Evolutionary conservation across 1,140 invertebrate genomes (phyloP), one percentile per base, ranked within the genome.

Genomic region (Lamellibrachia luymesi): DNA sequence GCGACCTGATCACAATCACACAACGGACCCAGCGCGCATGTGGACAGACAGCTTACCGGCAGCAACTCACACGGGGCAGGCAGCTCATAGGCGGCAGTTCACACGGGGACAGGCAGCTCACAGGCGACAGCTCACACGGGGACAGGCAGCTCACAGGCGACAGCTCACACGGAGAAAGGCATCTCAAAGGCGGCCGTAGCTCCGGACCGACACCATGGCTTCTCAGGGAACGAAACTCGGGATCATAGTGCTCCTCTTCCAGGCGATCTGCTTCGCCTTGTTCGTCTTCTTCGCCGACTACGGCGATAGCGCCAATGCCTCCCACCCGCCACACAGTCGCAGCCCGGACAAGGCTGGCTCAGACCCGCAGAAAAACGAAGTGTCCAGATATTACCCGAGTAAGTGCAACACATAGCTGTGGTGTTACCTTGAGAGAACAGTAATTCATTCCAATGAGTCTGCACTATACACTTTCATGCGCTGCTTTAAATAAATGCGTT

Each of bases 221-320:
- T 80, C 17, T 6, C 64, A 80, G 93, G 10, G 90, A 92, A 50
- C 64, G 6, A 95, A 96, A 92, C 95, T 96, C 91, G 92, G 94
- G 5, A 51, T 94, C 4, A 52, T 96, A 13, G 91, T 96, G 27
- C 80, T 96, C n/a, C 90, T 94, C 1, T 52, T 96, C 27, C 95
- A 96, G 94, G 93, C 96, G 8, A 91, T 95, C 5, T 96, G 97
- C 92, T 95, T 97, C 90, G 94, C 97, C 6, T 92, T 97, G 4
- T 96, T 96, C 93, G 95, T 93, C 0, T 93, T 96, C 27, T 96
- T 96, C 93, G 95, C 94, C 0, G 93, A 94, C 5, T 97, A 97
- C 93, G 94, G 95, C n/a, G 52, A 92, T 10, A 94, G 95, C 80
- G 96, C 96, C 95, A n/a, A 94, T 94, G 92, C 96, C 94, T 64